Conservation (phyloP, 2,113 vertebrate species). For the Serranochromis macrocephalus region DNA sequence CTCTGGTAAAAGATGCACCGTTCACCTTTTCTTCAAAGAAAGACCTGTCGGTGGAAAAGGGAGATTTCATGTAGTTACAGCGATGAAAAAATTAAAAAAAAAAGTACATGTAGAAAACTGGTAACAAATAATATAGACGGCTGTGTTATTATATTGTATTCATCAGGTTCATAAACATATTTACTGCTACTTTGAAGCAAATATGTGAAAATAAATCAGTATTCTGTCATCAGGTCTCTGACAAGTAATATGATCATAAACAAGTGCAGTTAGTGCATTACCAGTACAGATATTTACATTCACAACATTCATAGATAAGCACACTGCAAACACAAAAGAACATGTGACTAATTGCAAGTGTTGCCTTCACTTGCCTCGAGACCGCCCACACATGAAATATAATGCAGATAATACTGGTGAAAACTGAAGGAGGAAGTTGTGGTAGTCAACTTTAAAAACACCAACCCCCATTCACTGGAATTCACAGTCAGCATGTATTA, state of each 20-base stretch:
- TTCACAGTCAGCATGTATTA: rapidly evolving
- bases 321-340: background rate
- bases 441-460: background rate
- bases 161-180: background rate
- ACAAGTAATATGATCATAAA: rapidly evolving
- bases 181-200: background rate
- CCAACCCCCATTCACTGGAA: rapidly evolving
- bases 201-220: background rate
- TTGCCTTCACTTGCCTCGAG: background rate
- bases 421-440: background rate
- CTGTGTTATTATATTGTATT: background rate
- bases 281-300: background rate
- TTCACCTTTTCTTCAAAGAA: background rate
- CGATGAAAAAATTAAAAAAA: background rate
- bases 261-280: background rate
- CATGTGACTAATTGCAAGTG: background rate
- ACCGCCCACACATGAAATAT: background rate
- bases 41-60: background rate
- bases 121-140: background rate
- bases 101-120: background rate
- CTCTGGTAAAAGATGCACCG: background rate
- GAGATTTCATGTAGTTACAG: background rate
- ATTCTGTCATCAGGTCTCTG: background rate
- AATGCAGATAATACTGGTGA: background rate
- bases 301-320: background rate